Evolutionary conservation across 2,888 invertebrate species (phyloP), one percentile per base, ranked within the genome.

Genomic region (Heteropelma amictum): DNA sequence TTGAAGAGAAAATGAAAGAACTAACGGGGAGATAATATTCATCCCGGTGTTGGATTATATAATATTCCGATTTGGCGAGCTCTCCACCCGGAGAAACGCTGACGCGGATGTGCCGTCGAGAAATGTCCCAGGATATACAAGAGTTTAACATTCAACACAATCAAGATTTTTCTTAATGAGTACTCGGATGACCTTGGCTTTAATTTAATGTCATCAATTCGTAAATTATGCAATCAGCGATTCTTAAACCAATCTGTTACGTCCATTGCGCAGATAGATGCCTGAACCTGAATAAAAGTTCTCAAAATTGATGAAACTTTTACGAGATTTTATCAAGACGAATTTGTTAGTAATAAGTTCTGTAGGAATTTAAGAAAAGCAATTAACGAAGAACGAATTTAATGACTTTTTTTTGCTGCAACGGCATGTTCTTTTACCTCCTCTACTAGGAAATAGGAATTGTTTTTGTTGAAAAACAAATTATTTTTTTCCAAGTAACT

Each of bases 91-190:
- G 53, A n/a, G 14, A 58, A 58, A 40, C 47, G 61, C 35, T 19
- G 49, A 63, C 33, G 61, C 4, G 33, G 23, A 17, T 35, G 47
- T 17, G 14, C 28, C 71, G 53, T 49, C 61, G 38, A 67, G 67
- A 47, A 53, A 60, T 23, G 54, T 54, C 67, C 21, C 60, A 30
- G 47, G 47, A 61, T 65, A 65, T n/a, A n/a, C 61, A 67, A 67
- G 51, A 47, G 54, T 61, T 61, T 61, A 72, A 72, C 67, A 67
- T 72, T 67, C 58, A 67, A 40, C 67, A 28, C 38, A 47, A 49
- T 54, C 33, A 38, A 30, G 30, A 54, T 64, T 58, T 67, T 28
- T 47, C 67, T 61, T 40, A 61, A 67, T 60, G 38, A 30, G n/a
- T 51, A 26, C 51, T 21, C 45, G 61, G 56, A 54, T 54, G 38